Conservation (phyloP, 2,113 vertebrate species). For the Sphaerodactylus townsendi region DNA sequence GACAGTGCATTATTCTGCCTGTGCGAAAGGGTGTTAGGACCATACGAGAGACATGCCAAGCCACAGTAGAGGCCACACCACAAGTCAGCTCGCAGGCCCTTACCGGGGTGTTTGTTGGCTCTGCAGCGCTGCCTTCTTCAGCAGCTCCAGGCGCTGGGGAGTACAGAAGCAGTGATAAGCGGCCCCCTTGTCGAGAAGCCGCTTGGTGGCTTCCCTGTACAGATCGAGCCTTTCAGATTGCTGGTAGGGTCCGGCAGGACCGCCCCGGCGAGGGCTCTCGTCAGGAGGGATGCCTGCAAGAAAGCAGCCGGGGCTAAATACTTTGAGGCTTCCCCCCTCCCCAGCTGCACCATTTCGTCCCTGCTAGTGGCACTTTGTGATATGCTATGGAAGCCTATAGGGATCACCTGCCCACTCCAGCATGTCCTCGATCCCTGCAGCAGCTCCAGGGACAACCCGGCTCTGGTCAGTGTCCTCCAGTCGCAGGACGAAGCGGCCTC, state of each 20-base stretch:
- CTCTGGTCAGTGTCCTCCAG: constrained; percentile 93
- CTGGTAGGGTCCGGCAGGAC: constrained; percentile 82
- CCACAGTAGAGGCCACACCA: rapidly evolving
- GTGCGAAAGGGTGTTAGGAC: too few relatives aligned
- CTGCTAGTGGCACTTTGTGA: rapidly evolving
- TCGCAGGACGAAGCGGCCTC: constrained; percentile 85
- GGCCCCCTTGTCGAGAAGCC: constrained; percentile 75
- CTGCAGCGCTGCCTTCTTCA: constrained; percentile 87
- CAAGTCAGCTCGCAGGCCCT: rapidly evolving
- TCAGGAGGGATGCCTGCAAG: constrained; percentile 87
- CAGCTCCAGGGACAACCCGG: constrained; percentile 85
- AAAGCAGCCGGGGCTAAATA: too few relatives aligned
- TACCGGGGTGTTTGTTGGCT: constrained; percentile 86
- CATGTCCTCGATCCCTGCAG: constrained; percentile 87
- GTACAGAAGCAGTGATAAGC: constrained; percentile 94
- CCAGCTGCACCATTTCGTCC: too few relatives aligned
- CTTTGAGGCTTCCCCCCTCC: too few relatives aligned
- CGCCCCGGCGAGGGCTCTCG: constrained; percentile 86
- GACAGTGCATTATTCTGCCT: too few relatives aligned
- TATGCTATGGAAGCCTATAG: neutral
- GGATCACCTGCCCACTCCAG: constrained; percentile 91
- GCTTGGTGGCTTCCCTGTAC: constrained; percentile 70
- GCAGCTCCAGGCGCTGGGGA: constrained; percentile 83
- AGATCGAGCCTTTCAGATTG: constrained; percentile 86
- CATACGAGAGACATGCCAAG: rapidly evolving